phyloP scores from a whole-genome alignment of 2,797 vertebrate species.

The Cirrhinus mrigala region DNA sequence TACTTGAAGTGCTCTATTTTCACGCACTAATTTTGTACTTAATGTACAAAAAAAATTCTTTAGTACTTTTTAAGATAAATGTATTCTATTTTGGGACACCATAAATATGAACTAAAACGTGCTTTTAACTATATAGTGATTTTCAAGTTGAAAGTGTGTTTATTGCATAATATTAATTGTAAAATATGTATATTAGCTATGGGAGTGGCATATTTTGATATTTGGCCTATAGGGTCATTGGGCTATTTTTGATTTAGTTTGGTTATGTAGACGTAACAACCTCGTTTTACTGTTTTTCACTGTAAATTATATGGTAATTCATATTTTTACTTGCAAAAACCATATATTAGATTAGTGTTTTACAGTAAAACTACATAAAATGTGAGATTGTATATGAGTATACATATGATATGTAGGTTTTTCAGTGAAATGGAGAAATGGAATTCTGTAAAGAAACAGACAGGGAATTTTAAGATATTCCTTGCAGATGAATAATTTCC shows the following conservation, averaged over 20 bases:
- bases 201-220: background rate
- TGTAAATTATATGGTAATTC: background rate
- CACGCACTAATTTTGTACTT: too few species aligned
- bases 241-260: background rate
- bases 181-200: background rate
- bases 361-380: background rate
- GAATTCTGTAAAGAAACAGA: background rate
- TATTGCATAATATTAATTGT: background rate
- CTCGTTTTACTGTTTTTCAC: background rate
- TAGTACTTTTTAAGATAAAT: too few species aligned
- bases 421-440: background rate
- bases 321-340: background rate
- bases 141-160: background rate
- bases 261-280: background rate
- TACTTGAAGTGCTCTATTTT: too few species aligned
- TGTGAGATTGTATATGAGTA: background rate
- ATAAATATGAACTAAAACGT: too few species aligned
- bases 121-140: background rate
- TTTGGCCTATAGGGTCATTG: background rate
- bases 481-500: background rate
- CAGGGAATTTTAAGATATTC: background rate
- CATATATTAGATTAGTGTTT: background rate
- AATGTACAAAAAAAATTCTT: too few species aligned
- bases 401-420: background rate
- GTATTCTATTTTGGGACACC: too few species aligned